phyloP scores from a whole-genome alignment of 2,888 invertebrate species.

The Lysandra coridon region DNA sequence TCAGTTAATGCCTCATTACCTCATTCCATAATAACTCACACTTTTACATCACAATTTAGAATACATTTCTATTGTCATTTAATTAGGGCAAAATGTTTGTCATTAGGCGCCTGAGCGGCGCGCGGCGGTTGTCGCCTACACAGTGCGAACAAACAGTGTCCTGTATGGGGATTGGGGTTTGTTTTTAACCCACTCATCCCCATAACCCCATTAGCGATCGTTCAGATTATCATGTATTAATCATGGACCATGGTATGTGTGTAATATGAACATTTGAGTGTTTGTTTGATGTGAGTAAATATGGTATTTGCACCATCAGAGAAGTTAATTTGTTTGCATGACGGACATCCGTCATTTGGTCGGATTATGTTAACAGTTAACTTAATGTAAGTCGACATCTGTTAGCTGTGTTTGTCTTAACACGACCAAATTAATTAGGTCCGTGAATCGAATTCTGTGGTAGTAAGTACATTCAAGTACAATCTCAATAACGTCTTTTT shows the following conservation, averaged over 20 bases:
- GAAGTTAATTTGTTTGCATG: too few relatives aligned
- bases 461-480: too few relatives aligned
- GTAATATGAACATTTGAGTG: background rate
- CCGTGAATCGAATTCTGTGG: too few relatives aligned
- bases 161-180: background rate
- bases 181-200: background rate
- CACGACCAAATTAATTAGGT: too few relatives aligned
- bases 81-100: slow-evolving; percentile 14
- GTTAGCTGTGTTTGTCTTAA: too few relatives aligned
- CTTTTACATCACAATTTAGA: background rate
- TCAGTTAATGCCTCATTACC: too few relatives aligned
- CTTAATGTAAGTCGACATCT: too few relatives aligned
- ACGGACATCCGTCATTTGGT: too few relatives aligned
- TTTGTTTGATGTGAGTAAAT: too few relatives aligned
- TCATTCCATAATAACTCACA: background rate
- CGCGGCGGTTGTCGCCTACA: background rate
- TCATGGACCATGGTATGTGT: background rate
- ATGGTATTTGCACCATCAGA: too few relatives aligned
- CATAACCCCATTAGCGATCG: background rate
- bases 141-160: background rate
- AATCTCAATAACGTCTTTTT: too few relatives aligned
- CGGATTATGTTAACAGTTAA: too few relatives aligned
- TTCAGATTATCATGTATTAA: background rate
- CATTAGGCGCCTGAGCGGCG: background rate
- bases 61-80: background rate